phyloP scores from a whole-genome alignment of 2,888 invertebrate genomes.

The Euplexia lucipara region DNA sequence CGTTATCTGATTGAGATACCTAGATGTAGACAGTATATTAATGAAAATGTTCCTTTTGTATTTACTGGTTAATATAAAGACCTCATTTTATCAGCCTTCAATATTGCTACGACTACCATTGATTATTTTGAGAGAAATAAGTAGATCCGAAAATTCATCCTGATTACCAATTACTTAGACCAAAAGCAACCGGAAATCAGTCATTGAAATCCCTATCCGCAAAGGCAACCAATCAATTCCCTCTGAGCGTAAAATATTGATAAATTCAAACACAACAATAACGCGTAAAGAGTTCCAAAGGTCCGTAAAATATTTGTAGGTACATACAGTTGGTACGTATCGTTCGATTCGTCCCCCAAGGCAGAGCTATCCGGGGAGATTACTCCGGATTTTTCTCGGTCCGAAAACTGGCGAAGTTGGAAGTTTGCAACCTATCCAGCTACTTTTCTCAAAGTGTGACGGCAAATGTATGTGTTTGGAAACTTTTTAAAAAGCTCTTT shows the following conservation, averaged over 20 bases:
- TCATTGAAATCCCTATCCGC: conserved; percentile 28
- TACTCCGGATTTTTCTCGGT: conserved; percentile 71
- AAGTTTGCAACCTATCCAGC: conserved; percentile 69
- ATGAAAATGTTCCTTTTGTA: conserved; percentile 43
- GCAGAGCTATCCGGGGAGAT: conserved; percentile 67
- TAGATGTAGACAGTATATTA: conserved; percentile 48
- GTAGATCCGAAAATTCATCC: conserved; percentile 8
- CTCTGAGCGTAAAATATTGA: conserved; percentile 43
- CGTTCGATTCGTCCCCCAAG: conserved; percentile 58
- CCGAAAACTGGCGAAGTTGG: conserved; percentile 67
- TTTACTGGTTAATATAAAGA: conserved; percentile 9
- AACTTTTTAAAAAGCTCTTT: conserved; percentile 67
- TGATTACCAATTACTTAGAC: conserved; percentile 45
- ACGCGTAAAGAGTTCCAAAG: conserved; percentile 33
- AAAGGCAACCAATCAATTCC: conserved; percentile 38
- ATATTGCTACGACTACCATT: conserved; percentile 10
- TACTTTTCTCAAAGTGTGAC: conserved; percentile 65
- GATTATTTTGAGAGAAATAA: conserved; percentile 12
- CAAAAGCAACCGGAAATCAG: conserved; percentile 23
- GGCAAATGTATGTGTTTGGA: conserved; percentile 66
- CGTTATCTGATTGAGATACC: conserved; percentile 56
- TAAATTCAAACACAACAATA: conserved; percentile 56
- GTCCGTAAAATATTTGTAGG: conserved; percentile 50
- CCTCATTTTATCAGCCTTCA: background rate
- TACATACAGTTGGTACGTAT: conserved; percentile 40